These are phyloP conservation scores for Poliocrania exsul DNA, from an alignment of 2,797 vertebrate genomes.

Conservation along the genomic window DNA sequence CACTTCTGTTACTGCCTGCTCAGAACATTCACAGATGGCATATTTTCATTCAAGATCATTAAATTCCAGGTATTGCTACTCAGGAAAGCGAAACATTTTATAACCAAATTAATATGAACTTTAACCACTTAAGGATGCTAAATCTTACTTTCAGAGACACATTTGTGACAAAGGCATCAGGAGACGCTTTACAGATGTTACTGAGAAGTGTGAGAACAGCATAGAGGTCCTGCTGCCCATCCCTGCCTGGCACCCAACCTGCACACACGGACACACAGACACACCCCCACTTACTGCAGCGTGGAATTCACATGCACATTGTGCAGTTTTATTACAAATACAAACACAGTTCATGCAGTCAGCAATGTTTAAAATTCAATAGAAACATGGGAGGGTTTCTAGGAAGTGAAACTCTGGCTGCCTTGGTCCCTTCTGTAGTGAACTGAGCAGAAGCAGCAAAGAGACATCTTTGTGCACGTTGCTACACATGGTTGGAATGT, in stretches of 20 bases:
- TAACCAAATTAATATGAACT: background rate
- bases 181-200: background rate
- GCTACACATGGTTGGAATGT: background rate
- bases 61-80: background rate
- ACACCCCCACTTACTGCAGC: background rate
- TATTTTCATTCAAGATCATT: background rate
- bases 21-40: background rate
- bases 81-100: background rate
- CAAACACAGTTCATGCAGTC: background rate
- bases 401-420: background rate
- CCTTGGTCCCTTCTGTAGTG: background rate
- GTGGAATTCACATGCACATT: background rate
- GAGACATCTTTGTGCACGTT: background rate
- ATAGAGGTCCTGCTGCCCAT: background rate
- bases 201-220: background rate
- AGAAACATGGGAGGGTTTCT: background rate
- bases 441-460: background rate
- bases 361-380: background rate
- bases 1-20: background rate
- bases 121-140: background rate
- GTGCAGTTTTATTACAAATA: background rate
- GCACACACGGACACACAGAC: background rate
- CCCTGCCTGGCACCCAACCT: background rate
- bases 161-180: background rate
- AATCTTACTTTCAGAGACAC: background rate